phyloP scores from a whole-genome alignment of 2,888 invertebrate genomes.

The Hemithea aestivaria region DNA sequence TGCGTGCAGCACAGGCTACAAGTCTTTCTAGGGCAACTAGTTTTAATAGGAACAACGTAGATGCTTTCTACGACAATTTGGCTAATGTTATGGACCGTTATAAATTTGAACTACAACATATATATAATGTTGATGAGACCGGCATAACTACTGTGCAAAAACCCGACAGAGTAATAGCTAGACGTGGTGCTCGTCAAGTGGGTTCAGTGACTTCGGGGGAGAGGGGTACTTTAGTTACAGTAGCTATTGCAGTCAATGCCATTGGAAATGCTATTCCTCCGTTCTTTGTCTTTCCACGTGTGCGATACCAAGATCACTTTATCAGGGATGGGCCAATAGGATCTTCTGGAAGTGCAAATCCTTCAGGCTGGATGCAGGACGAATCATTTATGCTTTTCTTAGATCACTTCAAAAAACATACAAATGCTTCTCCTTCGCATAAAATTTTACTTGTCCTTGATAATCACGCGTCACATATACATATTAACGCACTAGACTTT shows the following conservation, averaged over 20 bases:
- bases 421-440: constrained; percentile 18
- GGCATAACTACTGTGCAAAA: constrained; percentile 31
- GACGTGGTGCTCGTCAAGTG: constrained; percentile 30
- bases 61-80: constrained; percentile 28
- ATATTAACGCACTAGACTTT: constrained; percentile 24
- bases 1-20: constrained; percentile 29
- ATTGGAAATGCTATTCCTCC: constrained; percentile 36
- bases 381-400: constrained; percentile 27
- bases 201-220: constrained; percentile 44
- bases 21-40: constrained; percentile 27
- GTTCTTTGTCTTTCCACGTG: constrained; percentile 33
- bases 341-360: constrained; percentile 28
- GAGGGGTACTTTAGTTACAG: constrained; percentile 38
- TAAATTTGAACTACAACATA: constrained; percentile 23
- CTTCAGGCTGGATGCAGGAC: constrained; percentile 35
- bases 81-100: neutral
- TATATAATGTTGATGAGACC: constrained; percentile 29
- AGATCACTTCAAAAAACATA: constrained; percentile 29
- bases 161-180: constrained; percentile 25
- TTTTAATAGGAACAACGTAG: constrained; percentile 28
- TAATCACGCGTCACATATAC: constrained; percentile 33
- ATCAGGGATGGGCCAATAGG: constrained; percentile 29
- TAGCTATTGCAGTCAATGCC: constrained; percentile 37
- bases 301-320: constrained; percentile 29
- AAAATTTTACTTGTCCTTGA: constrained; percentile 32